phyloP scores from a whole-genome alignment of 2,113 vertebrate genomes.

The Apodemus sylvaticus region DNA sequence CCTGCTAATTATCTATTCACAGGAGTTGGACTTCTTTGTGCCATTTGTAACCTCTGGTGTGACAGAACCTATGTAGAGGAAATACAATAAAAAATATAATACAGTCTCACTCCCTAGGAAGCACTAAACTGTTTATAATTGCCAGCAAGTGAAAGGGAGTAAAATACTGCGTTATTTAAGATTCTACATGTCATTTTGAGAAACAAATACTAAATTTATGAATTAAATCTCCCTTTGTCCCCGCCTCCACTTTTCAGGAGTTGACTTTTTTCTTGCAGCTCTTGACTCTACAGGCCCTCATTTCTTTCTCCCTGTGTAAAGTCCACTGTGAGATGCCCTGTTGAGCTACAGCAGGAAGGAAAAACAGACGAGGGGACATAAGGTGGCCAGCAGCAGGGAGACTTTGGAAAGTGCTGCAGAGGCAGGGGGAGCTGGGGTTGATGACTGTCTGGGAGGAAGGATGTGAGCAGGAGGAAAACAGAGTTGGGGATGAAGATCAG shows the following conservation, averaged over 20 bases:
- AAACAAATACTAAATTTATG: not conserved
- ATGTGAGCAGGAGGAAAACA: not conserved
- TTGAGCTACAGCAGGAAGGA: not conserved
- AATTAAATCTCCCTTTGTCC: not conserved
- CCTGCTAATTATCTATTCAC: not conserved
- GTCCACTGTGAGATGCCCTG: not conserved
- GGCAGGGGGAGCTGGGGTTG: not conserved
- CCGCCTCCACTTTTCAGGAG: not conserved
- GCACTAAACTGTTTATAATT: not conserved
- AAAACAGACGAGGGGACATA: not conserved
- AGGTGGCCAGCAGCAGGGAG: not conserved
- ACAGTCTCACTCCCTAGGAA: not conserved
- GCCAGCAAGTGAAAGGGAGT: not conserved
- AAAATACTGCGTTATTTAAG: not conserved
- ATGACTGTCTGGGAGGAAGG: not conserved
- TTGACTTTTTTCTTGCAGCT: not conserved
- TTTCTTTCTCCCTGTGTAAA: not conserved
- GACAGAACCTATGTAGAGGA: not conserved
- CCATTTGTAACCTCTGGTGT: not conserved
- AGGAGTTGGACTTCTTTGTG: not conserved
- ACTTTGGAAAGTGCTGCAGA: not conserved
- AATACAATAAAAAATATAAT: not conserved
- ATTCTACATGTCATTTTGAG: not conserved
- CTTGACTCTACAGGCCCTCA: not conserved
- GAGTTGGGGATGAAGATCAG: rapidly evolving